phyloP scores from a whole-genome alignment of 2,113 vertebrate species.

The Myxocyprinus asiaticus region DNA sequence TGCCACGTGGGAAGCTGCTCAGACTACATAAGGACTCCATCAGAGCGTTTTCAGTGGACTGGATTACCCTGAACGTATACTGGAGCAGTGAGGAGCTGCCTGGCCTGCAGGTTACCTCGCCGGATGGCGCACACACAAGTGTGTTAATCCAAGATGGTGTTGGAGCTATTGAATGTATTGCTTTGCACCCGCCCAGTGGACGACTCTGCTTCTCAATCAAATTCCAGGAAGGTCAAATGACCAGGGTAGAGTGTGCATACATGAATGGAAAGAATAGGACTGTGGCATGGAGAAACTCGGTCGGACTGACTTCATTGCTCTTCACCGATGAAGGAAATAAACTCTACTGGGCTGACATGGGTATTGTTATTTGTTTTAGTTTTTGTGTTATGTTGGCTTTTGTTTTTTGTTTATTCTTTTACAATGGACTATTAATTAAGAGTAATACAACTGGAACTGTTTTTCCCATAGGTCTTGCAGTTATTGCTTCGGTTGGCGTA shows the following conservation, averaged over 20 bases:
- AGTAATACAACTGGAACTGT: too few species aligned
- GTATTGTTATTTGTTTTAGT: constrained; percentile 75
- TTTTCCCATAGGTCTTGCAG: constrained; percentile 70
- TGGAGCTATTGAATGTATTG: constrained; percentile 65
- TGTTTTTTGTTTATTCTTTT: too few species aligned
- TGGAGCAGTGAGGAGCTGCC: constrained; percentile 80
- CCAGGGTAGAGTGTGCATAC: constrained; percentile 77
- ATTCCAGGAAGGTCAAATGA: neutral
- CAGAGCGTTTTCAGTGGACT: constrained; percentile 82
- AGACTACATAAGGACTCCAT: constrained; percentile 71
- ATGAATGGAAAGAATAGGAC: constrained; percentile 80
- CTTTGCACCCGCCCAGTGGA: constrained; percentile 76
- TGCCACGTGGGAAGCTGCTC: constrained; percentile 68
- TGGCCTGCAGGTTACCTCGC: constrained; percentile 74
- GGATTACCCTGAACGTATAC: constrained; percentile 83
- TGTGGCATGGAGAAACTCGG: constrained; percentile 75
- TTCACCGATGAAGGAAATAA: constrained; percentile 73
- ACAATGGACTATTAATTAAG: too few species aligned
- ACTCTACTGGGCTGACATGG: constrained; percentile 84
- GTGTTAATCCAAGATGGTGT: constrained; percentile 72
- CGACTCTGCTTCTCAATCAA: constrained; percentile 81
- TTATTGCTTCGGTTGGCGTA: constrained; percentile 72
- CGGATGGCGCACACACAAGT: constrained; percentile 64
- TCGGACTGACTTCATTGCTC: constrained; percentile 72
- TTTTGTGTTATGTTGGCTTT: too few species aligned